phyloP scores from a whole-genome alignment of 37 sponge, comb jelly and placozoan species.

The Spongilla lacustris region DNA sequence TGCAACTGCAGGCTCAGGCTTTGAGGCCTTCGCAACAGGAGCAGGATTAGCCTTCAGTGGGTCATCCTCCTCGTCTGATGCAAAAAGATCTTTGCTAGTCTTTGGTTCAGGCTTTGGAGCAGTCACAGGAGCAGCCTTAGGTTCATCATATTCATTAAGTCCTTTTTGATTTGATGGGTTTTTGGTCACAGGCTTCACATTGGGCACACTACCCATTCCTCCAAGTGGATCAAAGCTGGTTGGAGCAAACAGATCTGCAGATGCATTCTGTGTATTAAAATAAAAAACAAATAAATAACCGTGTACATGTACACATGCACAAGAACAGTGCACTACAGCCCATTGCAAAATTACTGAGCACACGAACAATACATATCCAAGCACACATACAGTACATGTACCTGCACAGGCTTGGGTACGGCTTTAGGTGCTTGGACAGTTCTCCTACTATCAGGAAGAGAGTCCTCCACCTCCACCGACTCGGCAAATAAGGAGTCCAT shows the following conservation, averaged over 20 bases:
- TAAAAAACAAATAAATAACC: too few species aligned
- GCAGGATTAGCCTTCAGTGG: neutral
- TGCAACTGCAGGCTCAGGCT: neutral
- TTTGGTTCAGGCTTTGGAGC: neutral
- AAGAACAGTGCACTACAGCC: too few species aligned
- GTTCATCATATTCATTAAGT: neutral
- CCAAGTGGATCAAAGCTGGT: neutral
- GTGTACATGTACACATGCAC: too few species aligned
- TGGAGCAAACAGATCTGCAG: neutral
- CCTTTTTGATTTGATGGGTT: neutral
- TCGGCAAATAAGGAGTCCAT: neutral
- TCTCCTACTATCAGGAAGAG: neutral
- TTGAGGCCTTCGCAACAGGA: neutral
- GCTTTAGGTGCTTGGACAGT: neutral
- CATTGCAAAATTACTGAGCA: too few species aligned
- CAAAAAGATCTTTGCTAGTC: constrained; percentile 21
- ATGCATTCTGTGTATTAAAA: neutral
- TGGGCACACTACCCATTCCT: neutral
- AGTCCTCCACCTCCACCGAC: neutral
- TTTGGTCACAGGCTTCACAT: neutral
- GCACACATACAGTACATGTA: too few species aligned
- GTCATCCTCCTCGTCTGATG: neutral
- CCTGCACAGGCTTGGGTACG: neutral
- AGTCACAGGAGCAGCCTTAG: neutral
- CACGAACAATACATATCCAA: too few species aligned